A percentile compares a stretch with the other conserved stretches of the same genome.
phyloP scores from a whole-genome alignment of 2,113 vertebrate genomes.

The Phaethon lepturus region DNA sequence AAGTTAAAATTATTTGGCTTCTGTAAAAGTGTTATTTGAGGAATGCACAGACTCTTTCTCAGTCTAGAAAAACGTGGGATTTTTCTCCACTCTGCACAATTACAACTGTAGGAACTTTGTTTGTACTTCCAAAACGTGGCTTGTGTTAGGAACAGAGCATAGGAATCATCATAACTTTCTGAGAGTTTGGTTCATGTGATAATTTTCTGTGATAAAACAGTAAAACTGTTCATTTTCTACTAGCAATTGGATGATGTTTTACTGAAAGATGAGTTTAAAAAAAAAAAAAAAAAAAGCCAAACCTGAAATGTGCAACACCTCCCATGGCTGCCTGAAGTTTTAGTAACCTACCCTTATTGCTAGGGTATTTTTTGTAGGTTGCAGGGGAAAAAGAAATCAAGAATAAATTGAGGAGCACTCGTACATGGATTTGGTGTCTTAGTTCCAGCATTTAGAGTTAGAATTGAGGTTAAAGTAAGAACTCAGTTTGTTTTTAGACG shows the following conservation, averaged over 20 bases:
- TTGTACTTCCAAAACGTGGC: background rate
- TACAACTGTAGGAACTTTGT: background rate
- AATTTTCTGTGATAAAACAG: background rate
- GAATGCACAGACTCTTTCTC: background rate
- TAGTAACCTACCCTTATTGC: background rate
- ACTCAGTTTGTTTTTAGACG: background rate
- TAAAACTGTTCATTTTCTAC: background rate
- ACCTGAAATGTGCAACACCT: background rate
- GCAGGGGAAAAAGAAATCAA: background rate
- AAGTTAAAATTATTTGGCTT: background rate
- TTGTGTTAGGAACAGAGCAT: background rate
- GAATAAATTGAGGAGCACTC: background rate
- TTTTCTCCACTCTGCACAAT: background rate
- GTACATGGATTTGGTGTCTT: background rate
- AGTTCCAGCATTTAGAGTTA: background rate
- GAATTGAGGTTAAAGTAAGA: background rate
- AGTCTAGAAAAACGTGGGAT: background rate
- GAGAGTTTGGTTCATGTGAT: background rate
- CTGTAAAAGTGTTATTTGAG: background rate
- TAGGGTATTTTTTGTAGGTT: background rate
- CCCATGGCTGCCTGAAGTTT: background rate
- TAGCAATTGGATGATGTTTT: background rate
- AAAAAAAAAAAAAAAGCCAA: background rate
- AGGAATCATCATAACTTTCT: background rate
- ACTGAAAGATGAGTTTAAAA: background rate